Evolutionary conservation across 2,797 vertebrate genomes (phyloP).

Genomic region (Odontamblyopus rebecca): DNA sequence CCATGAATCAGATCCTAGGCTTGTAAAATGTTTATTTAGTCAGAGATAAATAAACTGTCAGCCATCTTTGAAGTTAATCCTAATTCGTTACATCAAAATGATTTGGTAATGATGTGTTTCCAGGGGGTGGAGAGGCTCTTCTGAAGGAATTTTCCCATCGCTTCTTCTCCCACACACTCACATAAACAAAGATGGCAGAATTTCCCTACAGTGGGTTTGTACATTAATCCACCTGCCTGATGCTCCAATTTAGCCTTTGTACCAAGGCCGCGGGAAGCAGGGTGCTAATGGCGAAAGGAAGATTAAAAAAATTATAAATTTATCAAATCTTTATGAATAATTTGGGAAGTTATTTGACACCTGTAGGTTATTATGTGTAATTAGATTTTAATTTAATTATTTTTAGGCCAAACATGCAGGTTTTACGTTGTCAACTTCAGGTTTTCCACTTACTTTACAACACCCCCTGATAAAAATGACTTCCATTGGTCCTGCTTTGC

Average conservation of each 20-base stretch:
- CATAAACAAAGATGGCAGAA: conserved; percentile 10
- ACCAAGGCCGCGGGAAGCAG: no score
- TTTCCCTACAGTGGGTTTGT: not conserved
- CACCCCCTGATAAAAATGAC: no score
- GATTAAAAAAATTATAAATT: no score
- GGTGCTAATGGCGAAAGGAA: no score
- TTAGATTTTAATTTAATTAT: no score
- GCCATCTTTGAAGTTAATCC: conserved; percentile 48
- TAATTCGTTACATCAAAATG: conserved; percentile 48
- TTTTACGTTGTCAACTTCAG: no score
- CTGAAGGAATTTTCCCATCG: conserved; percentile 17
- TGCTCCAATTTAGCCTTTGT: not conserved
- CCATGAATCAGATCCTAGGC: not conserved
- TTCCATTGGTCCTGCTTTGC: no score
- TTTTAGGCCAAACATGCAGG: no score
- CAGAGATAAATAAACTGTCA: conserved; percentile 35
- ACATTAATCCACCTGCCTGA: not conserved
- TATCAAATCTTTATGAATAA: no score
- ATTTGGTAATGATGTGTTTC: conserved; percentile 49
- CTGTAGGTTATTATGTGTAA: no score
- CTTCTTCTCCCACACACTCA: not conserved
- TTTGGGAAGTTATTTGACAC: no score
- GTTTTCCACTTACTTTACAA: no score
- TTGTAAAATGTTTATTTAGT: conserved; percentile 25
- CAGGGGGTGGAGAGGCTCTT: conserved; percentile 8